Evolutionary conservation across 92 coral and sea anemone species (phyloP), one percentile per base, ranked within the genome.

Genomic region (Zoanthus solanderi): DNA sequence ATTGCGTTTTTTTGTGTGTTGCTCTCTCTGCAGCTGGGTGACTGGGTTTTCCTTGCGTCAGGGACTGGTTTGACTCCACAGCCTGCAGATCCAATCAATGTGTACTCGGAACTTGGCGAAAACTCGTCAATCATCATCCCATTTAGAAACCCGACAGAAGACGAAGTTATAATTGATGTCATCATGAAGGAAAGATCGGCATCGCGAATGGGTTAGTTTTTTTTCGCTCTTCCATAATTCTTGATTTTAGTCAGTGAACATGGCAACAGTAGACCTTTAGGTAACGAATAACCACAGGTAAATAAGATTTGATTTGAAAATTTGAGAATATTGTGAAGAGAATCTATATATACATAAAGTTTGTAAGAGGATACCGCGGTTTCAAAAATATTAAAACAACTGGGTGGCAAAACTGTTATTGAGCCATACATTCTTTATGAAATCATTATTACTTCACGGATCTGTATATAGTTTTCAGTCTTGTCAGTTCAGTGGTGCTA

Each of bases 1-100:
- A 7, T 2, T 50, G 9, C 9, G 9, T 50, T 5, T 7, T 50
- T 50, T 7, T 7, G 1, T 63, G 17, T 63, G 10, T 63, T 17
- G 45, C 32, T 83, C 42, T 69, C 37, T 56, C 13, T 37, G 12
- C 56, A 97, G 99, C 89, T 97, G 53, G 99, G 99, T 4, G 98
- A 93, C 77, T 95, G 98, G 99, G 93, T 92, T 6, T 97, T 97
- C 84, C 76, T 94, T 9, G 98, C 98, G 4, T 92, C 97, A 63
- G 99, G 99, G 28, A 95, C 98, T 2, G 99, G 99, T 14, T 84
- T 92, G 76, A 92, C 92, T 95, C 99, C 99, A 54, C 96, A 96
- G 17, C 84, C 97, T 9, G 90, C 91, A 65, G 96, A 97, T 84
- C 98, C 98, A 58, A 87, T 95, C 89, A 80, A 90, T 77, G 87